phyloP scores from a whole-genome alignment of 2,888 invertebrate genomes.

The Hoplodrina blanda region DNA sequence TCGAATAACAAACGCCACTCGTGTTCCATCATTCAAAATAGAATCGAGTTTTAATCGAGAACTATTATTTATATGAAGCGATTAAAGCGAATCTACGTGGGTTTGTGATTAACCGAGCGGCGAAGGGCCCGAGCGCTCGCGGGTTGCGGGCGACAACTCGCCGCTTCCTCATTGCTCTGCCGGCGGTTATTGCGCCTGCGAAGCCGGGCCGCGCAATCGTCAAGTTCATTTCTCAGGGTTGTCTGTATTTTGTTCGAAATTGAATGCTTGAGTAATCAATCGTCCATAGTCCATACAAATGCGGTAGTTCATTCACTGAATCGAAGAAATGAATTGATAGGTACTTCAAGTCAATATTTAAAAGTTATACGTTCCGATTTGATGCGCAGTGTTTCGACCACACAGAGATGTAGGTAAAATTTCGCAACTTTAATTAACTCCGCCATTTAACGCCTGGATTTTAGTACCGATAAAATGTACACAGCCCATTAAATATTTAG shows the following conservation, averaged over 20 bases:
- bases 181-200: constrained; percentile 73
- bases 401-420: constrained; percentile 16
- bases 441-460: constrained; percentile 24
- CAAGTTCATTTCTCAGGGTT: constrained; percentile 69
- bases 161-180: constrained; percentile 82
- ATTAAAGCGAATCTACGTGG: constrained; percentile 74
- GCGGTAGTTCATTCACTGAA: constrained; percentile 43
- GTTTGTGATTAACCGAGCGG: constrained; percentile 72
- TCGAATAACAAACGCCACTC: constrained; percentile 45
- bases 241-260: constrained; percentile 56
- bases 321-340: constrained; percentile 38
- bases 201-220: constrained; percentile 62
- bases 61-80: constrained; percentile 72
- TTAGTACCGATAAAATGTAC: constrained; percentile 21
- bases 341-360: constrained; percentile 24
- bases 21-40: constrained; percentile 67
- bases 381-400: constrained; percentile 20
- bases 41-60: constrained; percentile 70
- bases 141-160: constrained; percentile 78
- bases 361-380: constrained; percentile 15
- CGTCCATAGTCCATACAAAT: constrained; percentile 48
- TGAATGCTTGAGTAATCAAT: constrained; percentile 56
- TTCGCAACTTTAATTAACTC: constrained; percentile 33
- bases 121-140: constrained; percentile 67
- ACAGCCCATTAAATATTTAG: constrained; percentile 42